These are phyloP conservation scores for Petaurus breviceps DNA, from an alignment of 2,113 vertebrate species.

Conservation along the genomic window DNA sequence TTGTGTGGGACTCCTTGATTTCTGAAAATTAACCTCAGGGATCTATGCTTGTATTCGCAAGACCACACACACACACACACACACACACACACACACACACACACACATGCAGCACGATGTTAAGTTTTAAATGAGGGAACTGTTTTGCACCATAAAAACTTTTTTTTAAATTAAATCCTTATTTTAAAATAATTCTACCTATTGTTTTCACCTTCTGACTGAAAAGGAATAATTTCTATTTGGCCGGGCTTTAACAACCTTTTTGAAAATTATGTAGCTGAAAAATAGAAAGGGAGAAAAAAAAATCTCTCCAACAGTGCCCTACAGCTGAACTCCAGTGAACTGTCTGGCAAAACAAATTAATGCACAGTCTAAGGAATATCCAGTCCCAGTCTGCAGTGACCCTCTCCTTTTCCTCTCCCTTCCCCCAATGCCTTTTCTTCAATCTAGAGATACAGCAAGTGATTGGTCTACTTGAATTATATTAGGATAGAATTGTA, in stretches of 20 bases:
- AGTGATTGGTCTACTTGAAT: not conserved
- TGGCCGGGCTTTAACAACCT: not conserved
- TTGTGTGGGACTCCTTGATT: not conserved
- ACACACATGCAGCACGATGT: rapidly evolving
- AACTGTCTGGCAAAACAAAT: not conserved
- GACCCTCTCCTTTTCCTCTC: not conserved
- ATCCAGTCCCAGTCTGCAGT: not conserved
- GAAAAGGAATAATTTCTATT: not conserved
- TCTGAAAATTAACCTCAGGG: not conserved
- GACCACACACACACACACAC: too few relatives aligned
- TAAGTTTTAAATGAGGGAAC: not conserved
- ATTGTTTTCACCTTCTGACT: conserved; percentile 14
- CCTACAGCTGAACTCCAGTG: not conserved
- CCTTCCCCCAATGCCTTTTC: not conserved
- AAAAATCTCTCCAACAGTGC: conserved; percentile 3
- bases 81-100: too few relatives aligned
- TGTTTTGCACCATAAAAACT: not conserved
- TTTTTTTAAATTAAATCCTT: not conserved
- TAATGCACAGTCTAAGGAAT: not conserved
- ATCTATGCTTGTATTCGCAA: not conserved
- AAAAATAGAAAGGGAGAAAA: conserved; percentile 1
- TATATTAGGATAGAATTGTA: not conserved
- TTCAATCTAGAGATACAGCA: not conserved
- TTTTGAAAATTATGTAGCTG: conserved; percentile 1
- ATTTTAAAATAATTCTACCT: not conserved